Percentiles rank a stretch among this genome's conserved stretches.
Evolutionary conservation across 2,888 invertebrate species (phyloP).

Genomic region (Xanthorhoe designata): DNA sequence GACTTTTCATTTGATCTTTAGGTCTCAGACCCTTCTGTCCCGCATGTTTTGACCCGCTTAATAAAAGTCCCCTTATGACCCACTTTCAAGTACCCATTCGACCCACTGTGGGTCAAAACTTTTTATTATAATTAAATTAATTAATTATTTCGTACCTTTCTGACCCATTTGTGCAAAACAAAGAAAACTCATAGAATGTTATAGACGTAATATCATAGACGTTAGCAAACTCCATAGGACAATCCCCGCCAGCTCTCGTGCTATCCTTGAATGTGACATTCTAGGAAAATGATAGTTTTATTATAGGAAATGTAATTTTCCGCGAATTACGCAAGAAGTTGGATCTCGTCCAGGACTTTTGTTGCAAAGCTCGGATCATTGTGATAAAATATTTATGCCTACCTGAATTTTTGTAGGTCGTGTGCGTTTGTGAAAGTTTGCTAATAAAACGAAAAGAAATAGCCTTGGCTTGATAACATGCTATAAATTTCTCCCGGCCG

Average conservation of each 20-base stretch:
- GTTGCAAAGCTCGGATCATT: constrained; percentile 33
- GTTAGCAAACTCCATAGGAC: background rate
- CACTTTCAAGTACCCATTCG: no score
- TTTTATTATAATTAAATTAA: no score
- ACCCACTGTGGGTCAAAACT: no score
- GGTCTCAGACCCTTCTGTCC: no score
- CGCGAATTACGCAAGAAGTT: constrained; percentile 33
- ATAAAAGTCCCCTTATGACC: no score
- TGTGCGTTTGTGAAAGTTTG: constrained; percentile 6
- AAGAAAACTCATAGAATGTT: no score
- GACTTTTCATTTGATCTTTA: background rate
- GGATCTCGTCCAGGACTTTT: constrained; percentile 40
- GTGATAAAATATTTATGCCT: constrained; percentile 29
- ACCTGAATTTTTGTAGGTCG: constrained; percentile 18
- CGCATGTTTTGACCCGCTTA: no score
- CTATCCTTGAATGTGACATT: constrained; percentile 26
- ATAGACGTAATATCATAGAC: no score
- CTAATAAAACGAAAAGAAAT: background rate
- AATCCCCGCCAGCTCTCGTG: constrained; percentile 5
- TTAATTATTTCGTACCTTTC: no score
- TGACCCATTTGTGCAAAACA: no score
- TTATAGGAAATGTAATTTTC: constrained; percentile 37
- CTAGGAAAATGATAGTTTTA: constrained; percentile 28
- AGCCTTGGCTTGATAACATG: background rate
- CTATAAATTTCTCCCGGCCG: background rate